Conservation (phyloP, 1,140 invertebrate genomes). For the Zaprionus davidi region DNA sequence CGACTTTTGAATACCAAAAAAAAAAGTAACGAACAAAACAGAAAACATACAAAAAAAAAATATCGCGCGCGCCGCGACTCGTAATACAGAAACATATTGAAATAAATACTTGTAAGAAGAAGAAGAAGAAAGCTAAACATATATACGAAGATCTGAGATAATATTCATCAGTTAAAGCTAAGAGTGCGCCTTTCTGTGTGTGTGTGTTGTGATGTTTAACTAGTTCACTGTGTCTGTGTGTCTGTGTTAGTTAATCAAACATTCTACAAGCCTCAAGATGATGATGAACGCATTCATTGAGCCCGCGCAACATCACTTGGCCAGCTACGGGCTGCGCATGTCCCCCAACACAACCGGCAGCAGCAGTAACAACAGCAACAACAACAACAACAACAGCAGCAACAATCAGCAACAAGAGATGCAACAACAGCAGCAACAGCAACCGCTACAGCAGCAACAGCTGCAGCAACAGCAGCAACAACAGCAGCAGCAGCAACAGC, state of each 20-base stretch:
- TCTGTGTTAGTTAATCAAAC: constrained; percentile 36
- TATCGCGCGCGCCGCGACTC: constrained; percentile 14
- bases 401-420: constrained; percentile 66
- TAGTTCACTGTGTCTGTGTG: constrained; percentile 4
- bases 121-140: constrained; percentile 18
- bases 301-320: constrained; percentile 87
- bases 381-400: constrained; percentile 57
- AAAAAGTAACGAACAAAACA: constrained; percentile 22
- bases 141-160: constrained; percentile 5
- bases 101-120: constrained; percentile 1
- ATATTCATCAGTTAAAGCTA: constrained; percentile 17
- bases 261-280: constrained; percentile 55
- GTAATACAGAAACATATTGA: constrained; percentile 15
- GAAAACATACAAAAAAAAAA: constrained; percentile 12
- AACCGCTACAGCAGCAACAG: constrained; percentile 52
- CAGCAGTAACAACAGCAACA: constrained; percentile 71
- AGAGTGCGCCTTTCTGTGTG: constrained; percentile 15
- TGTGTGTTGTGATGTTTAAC: constrained; percentile 36
- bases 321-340: constrained; percentile 90
- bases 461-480: constrained; percentile 73
- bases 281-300: constrained; percentile 92
- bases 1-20: constrained; percentile 50
- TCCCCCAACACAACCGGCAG: constrained; percentile 86
- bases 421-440: constrained; percentile 67
- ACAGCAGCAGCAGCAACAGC: constrained; percentile 68